Conservation (phyloP, 1,140 invertebrate genomes). For the Dendroctonus valens region DNA sequence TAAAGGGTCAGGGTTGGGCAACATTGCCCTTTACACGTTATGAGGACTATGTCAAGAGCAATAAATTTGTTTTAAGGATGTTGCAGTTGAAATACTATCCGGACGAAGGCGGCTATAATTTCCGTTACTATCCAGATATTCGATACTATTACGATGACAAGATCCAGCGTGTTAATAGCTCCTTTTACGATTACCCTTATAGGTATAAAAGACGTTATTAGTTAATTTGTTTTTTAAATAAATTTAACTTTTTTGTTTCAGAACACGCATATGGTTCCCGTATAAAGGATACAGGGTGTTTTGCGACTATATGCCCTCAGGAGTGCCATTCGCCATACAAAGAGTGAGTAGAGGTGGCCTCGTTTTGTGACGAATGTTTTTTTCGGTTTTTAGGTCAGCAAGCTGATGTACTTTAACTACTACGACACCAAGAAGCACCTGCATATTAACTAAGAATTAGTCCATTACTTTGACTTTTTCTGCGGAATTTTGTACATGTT, state of each 20-base stretch:
- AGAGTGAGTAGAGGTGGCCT: slow-evolving; percentile 24
- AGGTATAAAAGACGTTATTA: slow-evolving; percentile 8
- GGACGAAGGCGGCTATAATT: slow-evolving; percentile 37
- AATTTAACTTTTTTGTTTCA: slow-evolving; percentile 3
- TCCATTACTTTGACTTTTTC: too few relatives aligned
- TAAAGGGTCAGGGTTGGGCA: too few relatives aligned
- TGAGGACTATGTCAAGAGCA: too few relatives aligned
- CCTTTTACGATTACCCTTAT: slow-evolving; percentile 33
- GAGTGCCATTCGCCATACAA: slow-evolving; percentile 31
- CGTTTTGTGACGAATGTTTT: not conserved
- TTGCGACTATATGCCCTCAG: slow-evolving; percentile 34
- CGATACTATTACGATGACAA: slow-evolving; percentile 38
- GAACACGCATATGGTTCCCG: slow-evolving; percentile 34
- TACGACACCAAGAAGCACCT: slow-evolving; percentile 26
- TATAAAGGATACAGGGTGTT: slow-evolving; percentile 31
- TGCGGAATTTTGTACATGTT: not conserved
- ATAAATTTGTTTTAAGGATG: slow-evolving; percentile 35
- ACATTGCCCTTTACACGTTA: too few relatives aligned
- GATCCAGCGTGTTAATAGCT: slow-evolving; percentile 29
- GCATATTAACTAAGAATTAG: slow-evolving; percentile 13
- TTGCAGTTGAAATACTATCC: slow-evolving; percentile 37
- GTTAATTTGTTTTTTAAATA: too few relatives aligned
- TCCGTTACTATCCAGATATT: slow-evolving; percentile 34
- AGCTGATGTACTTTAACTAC: slow-evolving; percentile 27
- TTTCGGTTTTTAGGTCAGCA: slow-evolving; percentile 27